phyloP scores from a whole-genome alignment of 1,140 invertebrate genomes.

The Drosophila lacertosa region DNA sequence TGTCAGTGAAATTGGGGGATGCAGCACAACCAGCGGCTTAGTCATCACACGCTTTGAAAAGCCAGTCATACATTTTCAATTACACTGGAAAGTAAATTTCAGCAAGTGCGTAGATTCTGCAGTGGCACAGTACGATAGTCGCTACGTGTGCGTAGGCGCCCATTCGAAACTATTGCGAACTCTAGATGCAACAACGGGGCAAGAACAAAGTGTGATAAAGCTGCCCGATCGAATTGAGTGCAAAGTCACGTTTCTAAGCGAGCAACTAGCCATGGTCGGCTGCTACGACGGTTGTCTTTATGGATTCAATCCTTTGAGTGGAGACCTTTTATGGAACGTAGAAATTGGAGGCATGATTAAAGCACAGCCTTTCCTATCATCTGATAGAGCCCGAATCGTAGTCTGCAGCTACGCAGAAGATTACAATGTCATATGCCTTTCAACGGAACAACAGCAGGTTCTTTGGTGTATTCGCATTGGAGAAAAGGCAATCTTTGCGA shows the following conservation, averaged over 20 bases:
- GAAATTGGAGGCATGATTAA: slow-evolving; percentile 85
- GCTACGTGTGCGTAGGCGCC: slow-evolving; percentile 62
- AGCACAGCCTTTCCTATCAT: slow-evolving; percentile 76
- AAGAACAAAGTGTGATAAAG: slow-evolving; percentile 73
- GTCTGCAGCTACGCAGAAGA: slow-evolving; percentile 76
- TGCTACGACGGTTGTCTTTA: slow-evolving; percentile 86
- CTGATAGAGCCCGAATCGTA: slow-evolving; percentile 48
- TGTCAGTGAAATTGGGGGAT: background rate
- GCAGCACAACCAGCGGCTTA: slow-evolving; percentile 12
- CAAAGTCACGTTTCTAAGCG: slow-evolving; percentile 81
- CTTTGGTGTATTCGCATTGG: slow-evolving; percentile 69
- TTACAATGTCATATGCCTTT: slow-evolving; percentile 73
- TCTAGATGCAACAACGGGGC: slow-evolving; percentile 50
- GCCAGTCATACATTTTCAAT: slow-evolving; percentile 41
- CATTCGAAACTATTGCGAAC: slow-evolving; percentile 71
- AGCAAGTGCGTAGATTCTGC: slow-evolving; percentile 86
- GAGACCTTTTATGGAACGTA: slow-evolving; percentile 84
- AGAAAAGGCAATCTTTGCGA: slow-evolving; percentile 63
- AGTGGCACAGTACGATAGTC: slow-evolving; percentile 75
- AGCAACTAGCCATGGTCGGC: slow-evolving; percentile 82
- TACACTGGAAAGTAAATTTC: slow-evolving; percentile 84
- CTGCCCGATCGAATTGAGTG: slow-evolving; percentile 86
- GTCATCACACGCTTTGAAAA: slow-evolving; percentile 59
- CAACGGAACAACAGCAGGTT: slow-evolving; percentile 49
- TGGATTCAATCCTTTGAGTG: slow-evolving; percentile 82